A percentile compares a stretch with the other conserved stretches of the same genome.
These are phyloP conservation scores for Samia ricini DNA, from an alignment of 1,140 invertebrate species.

Conservation along the genomic window DNA sequence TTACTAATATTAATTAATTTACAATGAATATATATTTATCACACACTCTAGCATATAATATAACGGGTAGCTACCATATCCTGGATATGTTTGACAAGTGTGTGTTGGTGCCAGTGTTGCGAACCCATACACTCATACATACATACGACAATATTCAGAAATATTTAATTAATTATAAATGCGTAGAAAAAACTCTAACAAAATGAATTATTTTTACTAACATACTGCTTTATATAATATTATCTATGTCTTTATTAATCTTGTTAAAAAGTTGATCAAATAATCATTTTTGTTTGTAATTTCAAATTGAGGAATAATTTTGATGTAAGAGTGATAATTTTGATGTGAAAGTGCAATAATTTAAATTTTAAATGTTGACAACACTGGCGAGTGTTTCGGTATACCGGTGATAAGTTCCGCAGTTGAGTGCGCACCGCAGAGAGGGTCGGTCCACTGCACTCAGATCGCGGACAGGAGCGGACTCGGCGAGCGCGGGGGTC, in stretches of 20 bases:
- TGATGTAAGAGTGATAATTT: not conserved
- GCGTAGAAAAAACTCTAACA: too few relatives aligned
- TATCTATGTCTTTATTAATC: too few relatives aligned
- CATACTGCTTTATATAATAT: too few relatives aligned
- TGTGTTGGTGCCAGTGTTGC: too few relatives aligned
- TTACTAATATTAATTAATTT: too few relatives aligned
- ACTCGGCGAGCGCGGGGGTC: slow-evolving; percentile 58
- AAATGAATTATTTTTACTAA: too few relatives aligned
- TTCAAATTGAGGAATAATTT: too few relatives aligned
- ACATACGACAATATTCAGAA: too few relatives aligned
- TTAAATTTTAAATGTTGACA: not conserved
- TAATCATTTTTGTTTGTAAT: too few relatives aligned
- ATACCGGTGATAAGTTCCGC: not conserved
- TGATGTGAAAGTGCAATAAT: not conserved
- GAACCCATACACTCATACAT: too few relatives aligned
- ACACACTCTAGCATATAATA: not conserved
- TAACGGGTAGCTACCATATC: not conserved
- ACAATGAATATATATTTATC: not conserved
- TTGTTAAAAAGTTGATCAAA: too few relatives aligned
- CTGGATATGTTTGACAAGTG: not conserved
- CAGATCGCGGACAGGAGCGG: slow-evolving; percentile 61
- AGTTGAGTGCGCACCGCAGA: not conserved
- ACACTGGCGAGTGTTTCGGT: not conserved
- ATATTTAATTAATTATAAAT: too few relatives aligned
- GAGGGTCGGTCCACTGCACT: slow-evolving; percentile 13